Evolutionary conservation across 2,113 vertebrate genomes (phyloP).

Genomic region (Ranitomeya imitator): DNA sequence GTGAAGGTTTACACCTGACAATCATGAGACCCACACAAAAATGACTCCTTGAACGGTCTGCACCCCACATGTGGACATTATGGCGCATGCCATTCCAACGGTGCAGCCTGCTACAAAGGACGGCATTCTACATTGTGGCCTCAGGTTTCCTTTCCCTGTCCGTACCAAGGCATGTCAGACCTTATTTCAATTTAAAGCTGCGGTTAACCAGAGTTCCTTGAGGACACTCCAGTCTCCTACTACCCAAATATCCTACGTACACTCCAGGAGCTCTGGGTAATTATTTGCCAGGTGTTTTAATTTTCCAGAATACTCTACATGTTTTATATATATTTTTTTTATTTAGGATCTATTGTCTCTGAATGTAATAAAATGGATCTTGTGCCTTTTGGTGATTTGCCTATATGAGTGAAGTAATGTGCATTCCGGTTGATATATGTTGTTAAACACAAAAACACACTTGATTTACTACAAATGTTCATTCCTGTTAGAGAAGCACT

Average conservation of each 20-base stretch:
- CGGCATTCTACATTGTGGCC: neutral
- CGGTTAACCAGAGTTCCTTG: conserved; percentile 10
- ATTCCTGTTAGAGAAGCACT: neutral
- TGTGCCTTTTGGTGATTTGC: conserved; percentile 53
- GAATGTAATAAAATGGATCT: conserved; percentile 58
- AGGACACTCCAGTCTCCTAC: conserved; percentile 19
- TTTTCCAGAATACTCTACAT: conserved; percentile 43
- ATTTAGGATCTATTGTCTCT: conserved; percentile 45
- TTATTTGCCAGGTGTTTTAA: conserved; percentile 21
- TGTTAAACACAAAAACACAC: neutral
- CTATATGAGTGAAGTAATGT: conserved; percentile 5
- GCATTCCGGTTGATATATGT: neutral
- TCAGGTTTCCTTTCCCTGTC: conserved; percentile 16
- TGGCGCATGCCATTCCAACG: neutral
- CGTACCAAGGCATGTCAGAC: neutral
- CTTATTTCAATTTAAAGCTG: conserved; percentile 20
- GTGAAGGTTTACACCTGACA: conserved; percentile 38
- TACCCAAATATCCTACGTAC: conserved; percentile 20
- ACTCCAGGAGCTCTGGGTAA: conserved; percentile 42
- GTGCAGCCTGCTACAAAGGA: neutral
- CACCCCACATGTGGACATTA: conserved; percentile 28
- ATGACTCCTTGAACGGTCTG: conserved; percentile 4
- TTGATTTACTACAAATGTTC: neutral
- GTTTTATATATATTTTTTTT: conserved; percentile 56
- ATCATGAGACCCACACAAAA: conserved; percentile 44